Evolutionary conservation across 2,888 invertebrate genomes (phyloP).

Genomic region (Microctonus brassicae): DNA sequence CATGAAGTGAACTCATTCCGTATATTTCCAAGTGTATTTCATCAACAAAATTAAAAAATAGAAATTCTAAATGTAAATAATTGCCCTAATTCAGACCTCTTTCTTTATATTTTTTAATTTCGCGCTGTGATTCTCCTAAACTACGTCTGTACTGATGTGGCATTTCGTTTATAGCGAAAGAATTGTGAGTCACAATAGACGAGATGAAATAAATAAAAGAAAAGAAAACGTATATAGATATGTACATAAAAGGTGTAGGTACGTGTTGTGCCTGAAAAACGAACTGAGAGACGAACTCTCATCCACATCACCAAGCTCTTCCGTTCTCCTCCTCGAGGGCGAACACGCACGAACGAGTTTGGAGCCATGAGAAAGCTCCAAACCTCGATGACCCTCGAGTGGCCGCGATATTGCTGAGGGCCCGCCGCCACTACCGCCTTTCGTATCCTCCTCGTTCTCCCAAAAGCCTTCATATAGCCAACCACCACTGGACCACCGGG

Average conservation of each 20-base stretch:
- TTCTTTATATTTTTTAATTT: too few species aligned
- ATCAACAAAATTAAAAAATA: too few species aligned
- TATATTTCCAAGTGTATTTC: too few species aligned
- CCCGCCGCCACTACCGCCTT: slow-evolving; percentile 17
- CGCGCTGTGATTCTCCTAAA: too few species aligned
- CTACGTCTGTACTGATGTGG: too few species aligned
- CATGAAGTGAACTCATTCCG: too few species aligned
- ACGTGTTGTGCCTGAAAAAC: slow-evolving; percentile 19
- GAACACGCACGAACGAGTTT: slow-evolving; percentile 37
- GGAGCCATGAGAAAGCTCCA: slow-evolving; percentile 61
- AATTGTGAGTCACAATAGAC: too few species aligned
- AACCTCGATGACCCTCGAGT: slow-evolving; percentile 69
- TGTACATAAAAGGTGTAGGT: not conserved
- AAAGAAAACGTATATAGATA: slow-evolving; percentile 36
- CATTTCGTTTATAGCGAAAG: too few species aligned
- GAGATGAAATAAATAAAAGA: not conserved
- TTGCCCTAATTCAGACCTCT: too few species aligned
- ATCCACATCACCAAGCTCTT: not conserved
- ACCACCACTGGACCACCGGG: slow-evolving; percentile 46
- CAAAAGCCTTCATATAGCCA: not conserved
- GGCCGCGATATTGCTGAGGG: slow-evolving; percentile 67
- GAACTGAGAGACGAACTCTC: not conserved
- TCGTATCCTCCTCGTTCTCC: not conserved
- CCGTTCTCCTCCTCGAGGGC: slow-evolving; percentile 19
- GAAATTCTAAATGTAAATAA: too few species aligned